Conservation (phyloP, 2,888 invertebrate genomes). For the Aphrophora alni region DNA sequence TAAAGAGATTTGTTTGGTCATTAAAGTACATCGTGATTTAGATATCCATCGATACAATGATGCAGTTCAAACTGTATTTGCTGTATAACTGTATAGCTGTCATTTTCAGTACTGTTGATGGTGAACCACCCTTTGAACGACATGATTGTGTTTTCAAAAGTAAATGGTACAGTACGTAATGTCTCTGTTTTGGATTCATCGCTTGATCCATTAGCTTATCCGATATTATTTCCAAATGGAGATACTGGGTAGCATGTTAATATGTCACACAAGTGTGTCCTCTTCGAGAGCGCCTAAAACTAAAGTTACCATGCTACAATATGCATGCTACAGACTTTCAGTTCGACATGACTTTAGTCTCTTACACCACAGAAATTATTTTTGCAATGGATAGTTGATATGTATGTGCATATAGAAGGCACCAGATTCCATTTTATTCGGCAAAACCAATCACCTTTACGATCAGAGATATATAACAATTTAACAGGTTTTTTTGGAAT, state of each 20-base stretch:
- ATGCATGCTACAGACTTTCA: background rate
- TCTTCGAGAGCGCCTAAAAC: background rate
- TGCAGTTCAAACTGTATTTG: background rate
- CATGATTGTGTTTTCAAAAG: background rate
- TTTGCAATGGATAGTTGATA: slow-evolving; percentile 17
- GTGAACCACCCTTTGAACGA: slow-evolving; percentile 5
- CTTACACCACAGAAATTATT: slow-evolving; percentile 13
- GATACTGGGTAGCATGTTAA: background rate
- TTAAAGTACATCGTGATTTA: too few species aligned
- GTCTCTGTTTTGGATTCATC: slow-evolving; percentile 19
- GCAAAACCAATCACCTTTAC: background rate
- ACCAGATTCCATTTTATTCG: slow-evolving; percentile 13
- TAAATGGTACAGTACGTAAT: background rate
- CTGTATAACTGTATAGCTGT: slow-evolving; percentile 3
- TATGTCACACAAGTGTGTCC: background rate
- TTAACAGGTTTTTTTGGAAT: background rate
- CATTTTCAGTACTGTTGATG: background rate
- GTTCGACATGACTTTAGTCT: background rate
- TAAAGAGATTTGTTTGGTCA: background rate
- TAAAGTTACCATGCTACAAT: slow-evolving; percentile 7
- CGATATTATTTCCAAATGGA: background rate
- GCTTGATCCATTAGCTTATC: slow-evolving; percentile 15
- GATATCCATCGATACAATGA: slow-evolving; percentile 11
- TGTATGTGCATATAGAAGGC: slow-evolving; percentile 9
- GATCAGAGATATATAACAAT: slow-evolving; percentile 10